A percentile compares a stretch with the other conserved stretches of the same genome.
These are phyloP conservation scores for Caenorhabditis angaria DNA, from an alignment of 2,888 invertebrate species.

Conservation along the genomic window DNA sequence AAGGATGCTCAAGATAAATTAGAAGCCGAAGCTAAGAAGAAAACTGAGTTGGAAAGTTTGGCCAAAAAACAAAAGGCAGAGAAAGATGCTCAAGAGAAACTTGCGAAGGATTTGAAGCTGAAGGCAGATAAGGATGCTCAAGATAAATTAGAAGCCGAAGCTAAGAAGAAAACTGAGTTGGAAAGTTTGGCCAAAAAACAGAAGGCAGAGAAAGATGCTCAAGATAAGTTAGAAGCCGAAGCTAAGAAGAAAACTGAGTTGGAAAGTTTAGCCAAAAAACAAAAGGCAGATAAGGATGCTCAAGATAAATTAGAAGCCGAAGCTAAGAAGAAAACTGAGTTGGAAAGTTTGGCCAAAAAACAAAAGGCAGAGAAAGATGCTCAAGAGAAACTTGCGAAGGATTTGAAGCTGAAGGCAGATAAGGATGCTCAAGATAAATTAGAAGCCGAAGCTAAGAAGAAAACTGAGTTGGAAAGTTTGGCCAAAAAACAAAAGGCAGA, in stretches of 20 bases:
- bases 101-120: neutral
- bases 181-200: neutral
- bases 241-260: constrained; percentile 6
- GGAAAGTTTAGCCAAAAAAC: too few species aligned
- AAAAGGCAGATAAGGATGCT: neutral
- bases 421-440: constrained; percentile 8
- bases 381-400: too few species aligned
- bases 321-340: constrained; percentile 5
- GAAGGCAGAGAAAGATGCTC: neutral
- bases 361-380: constrained; percentile 4
- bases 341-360: neutral
- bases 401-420: too few species aligned
- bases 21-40: neutral
- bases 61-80: neutral
- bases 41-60: too few species aligned
- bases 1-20: neutral
- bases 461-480: too few species aligned
- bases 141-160: too few species aligned
- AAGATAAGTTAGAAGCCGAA: neutral
- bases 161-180: constrained; percentile 6
- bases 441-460: constrained; percentile 1
- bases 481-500: neutral
- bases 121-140: constrained; percentile 3
- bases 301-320: neutral
- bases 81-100: neutral